Conservation (phyloP, 1,140 invertebrate species). For the Drosophila pandora region DNA sequence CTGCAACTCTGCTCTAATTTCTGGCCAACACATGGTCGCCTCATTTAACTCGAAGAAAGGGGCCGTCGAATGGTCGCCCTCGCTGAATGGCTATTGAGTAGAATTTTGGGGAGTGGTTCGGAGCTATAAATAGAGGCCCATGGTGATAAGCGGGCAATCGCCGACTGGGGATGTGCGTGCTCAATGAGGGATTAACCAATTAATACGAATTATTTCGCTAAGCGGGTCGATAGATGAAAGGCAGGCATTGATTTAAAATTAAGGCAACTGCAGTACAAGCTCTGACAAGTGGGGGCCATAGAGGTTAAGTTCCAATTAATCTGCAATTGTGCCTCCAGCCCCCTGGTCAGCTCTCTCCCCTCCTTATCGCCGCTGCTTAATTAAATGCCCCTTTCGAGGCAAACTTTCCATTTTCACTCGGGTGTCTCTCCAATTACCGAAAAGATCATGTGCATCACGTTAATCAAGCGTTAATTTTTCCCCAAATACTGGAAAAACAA, state of each 20-base stretch:
- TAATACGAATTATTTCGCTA: constrained; percentile 25
- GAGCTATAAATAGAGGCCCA: constrained; percentile 33
- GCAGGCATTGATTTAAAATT: constrained; percentile 17
- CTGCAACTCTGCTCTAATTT: constrained; percentile 40
- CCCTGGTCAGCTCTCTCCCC: neutral
- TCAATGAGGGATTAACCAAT: constrained; percentile 50
- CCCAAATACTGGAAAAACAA: constrained; percentile 42
- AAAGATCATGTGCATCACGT: constrained; percentile 59
- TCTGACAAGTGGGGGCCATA: neutral
- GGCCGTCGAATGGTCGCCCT: too few species aligned
- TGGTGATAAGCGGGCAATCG: constrained; percentile 31
- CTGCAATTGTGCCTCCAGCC: constrained; percentile 2
- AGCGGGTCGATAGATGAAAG: constrained; percentile 39
- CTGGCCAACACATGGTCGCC: constrained; percentile 22
- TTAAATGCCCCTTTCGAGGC: constrained; percentile 30
- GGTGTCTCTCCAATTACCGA: constrained; percentile 42
- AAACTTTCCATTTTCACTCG: constrained; percentile 62
- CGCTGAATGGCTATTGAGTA: constrained; percentile 41
- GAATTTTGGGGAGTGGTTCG: constrained; percentile 36
- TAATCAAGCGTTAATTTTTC: constrained; percentile 71
- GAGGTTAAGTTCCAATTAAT: constrained; percentile 15
- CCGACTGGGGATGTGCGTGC: constrained; percentile 23
- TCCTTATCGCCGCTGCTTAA: constrained; percentile 16
- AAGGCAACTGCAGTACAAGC: neutral
- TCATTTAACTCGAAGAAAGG: constrained; percentile 19